phyloP scores from a whole-genome alignment of 2,797 vertebrate genomes.

The Spinibarbus caldwelli region DNA sequence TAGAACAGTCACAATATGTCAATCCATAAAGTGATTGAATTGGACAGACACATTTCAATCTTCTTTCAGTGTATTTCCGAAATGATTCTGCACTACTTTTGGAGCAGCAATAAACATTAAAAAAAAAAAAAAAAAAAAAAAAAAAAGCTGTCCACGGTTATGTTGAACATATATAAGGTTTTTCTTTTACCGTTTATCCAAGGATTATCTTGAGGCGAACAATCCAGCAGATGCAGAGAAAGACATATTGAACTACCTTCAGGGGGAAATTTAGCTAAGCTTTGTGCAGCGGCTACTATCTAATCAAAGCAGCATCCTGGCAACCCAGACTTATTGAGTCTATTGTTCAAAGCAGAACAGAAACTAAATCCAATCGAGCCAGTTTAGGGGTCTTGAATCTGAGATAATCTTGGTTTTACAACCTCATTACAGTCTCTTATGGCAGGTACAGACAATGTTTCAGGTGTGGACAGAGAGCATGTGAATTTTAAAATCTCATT shows the following conservation, averaged over 20 bases:
- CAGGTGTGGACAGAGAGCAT: background rate
- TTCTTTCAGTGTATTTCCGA: background rate
- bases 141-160: background rate
- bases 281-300: background rate
- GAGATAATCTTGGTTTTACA: slow-evolving; percentile 22
- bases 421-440: background rate
- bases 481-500: background rate
- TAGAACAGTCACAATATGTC: background rate
- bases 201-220: background rate
- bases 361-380: slow-evolving; percentile 26
- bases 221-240: background rate
- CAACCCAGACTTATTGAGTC: slow-evolving; percentile 33
- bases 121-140: background rate
- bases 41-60: background rate
- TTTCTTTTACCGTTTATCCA: background rate
- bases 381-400: slow-evolving; percentile 6
- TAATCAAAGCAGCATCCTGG: slow-evolving; percentile 23
- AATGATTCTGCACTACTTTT: background rate
- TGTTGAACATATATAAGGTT: background rate
- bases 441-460: background rate
- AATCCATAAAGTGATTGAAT: background rate
- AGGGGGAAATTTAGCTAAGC: background rate
- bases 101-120: background rate
- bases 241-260: slow-evolving; percentile 1
- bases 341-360: slow-evolving; percentile 41